Conservation (phyloP, 2,888 invertebrate genomes). For the Catocala sponsa region DNA sequence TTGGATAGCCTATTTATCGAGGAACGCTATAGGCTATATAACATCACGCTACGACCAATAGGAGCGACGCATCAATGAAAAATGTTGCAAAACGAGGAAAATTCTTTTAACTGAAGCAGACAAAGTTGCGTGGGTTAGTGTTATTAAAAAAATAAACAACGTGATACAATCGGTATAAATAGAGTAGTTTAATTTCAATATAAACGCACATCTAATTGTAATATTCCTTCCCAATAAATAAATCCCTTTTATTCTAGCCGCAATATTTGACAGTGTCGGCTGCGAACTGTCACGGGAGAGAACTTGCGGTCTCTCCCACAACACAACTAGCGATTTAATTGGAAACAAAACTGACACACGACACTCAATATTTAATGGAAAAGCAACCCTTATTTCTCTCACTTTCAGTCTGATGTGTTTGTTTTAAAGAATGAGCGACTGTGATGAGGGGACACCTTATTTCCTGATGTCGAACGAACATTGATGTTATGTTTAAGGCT, state of each 20-base stretch:
- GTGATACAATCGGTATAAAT: no score
- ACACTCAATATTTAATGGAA: slow-evolving; percentile 39
- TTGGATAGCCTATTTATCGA: no score
- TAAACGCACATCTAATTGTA: no score
- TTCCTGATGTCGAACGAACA: slow-evolving; percentile 10
- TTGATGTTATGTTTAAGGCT: background rate
- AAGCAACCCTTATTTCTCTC: slow-evolving; percentile 6
- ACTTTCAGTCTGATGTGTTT: slow-evolving; percentile 6
- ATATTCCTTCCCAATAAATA: no score
- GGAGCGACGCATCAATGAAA: no score
- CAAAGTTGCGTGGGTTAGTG: no score
- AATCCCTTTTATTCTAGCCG: slow-evolving; percentile 20
- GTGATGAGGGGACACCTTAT: slow-evolving; percentile 7
- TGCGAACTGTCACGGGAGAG: slow-evolving; percentile 24
- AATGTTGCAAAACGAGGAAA: no score
- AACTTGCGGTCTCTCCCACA: slow-evolving; percentile 38
- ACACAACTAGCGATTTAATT: slow-evolving; percentile 40
- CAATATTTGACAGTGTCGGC: slow-evolving; percentile 45
- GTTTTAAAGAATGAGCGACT: slow-evolving; percentile 3
- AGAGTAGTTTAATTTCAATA: no score
- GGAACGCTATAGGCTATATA: no score
- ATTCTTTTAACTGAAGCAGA: no score
- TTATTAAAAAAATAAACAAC: no score
- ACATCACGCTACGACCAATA: no score
- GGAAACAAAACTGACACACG: slow-evolving; percentile 25